A percentile compares a stretch with the other conserved stretches of the same genome.
These are phyloP conservation scores for Tenthredo notha DNA, from an alignment of 2,888 invertebrate species.

Conservation along the genomic window DNA sequence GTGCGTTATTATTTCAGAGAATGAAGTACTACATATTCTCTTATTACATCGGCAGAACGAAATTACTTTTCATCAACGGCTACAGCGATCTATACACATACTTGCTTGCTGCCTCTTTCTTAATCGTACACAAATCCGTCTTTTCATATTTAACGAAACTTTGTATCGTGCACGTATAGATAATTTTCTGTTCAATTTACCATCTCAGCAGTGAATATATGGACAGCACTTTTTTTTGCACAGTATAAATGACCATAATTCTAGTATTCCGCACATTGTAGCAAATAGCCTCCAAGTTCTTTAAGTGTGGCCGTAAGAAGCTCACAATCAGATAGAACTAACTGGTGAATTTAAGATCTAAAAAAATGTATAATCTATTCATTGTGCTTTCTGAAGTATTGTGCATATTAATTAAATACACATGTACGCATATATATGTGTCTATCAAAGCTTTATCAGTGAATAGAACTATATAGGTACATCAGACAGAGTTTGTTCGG, in stretches of 20 bases:
- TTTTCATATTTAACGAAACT: no score
- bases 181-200: no score
- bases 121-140: no score
- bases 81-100: background rate
- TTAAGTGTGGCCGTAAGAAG: background rate
- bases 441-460: background rate
- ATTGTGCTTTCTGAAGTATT: background rate
- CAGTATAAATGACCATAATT: no score
- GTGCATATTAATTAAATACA: background rate
- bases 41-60: background rate
- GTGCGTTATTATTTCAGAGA: constrained; percentile 33
- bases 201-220: no score
- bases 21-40: background rate
- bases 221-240: no score
- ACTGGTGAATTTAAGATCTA: background rate
- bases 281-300: no score
- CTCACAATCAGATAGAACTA: background rate
- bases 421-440: background rate
- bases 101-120: background rate
- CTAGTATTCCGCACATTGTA: no score
- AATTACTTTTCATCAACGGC: constrained; percentile 13
- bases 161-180: no score
- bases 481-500: constrained; percentile 2
- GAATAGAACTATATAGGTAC: constrained; percentile 4
- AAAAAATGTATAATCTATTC: background rate